These are phyloP conservation scores for Scrobipalpa atriplicella DNA, from an alignment of 2,888 invertebrate genomes.

Conservation along the genomic window DNA sequence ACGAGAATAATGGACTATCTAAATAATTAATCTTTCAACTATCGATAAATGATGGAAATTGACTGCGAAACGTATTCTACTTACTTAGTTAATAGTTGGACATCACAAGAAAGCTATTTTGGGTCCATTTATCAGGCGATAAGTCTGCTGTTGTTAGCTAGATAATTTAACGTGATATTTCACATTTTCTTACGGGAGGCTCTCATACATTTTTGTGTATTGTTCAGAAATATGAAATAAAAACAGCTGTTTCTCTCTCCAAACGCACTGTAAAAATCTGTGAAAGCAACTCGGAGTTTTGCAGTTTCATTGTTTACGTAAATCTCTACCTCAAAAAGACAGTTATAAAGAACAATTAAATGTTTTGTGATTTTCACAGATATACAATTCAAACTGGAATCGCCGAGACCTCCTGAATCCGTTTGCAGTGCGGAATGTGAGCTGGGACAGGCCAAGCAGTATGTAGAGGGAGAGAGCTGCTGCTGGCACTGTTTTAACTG, in stretches of 20 bases:
- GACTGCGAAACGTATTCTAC: neutral
- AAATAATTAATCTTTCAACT: neutral
- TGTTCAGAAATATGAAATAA: too few species aligned
- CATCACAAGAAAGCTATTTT: neutral
- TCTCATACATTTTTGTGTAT: too few species aligned
- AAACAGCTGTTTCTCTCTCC: too few species aligned
- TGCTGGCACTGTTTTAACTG: slow-evolving; percentile 96
- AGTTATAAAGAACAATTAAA: too few species aligned
- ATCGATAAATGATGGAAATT: neutral
- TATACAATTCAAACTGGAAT: slow-evolving; percentile 91
- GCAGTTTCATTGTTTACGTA: too few species aligned
- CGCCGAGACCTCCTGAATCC: slow-evolving; percentile 91
- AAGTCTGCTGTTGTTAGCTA: neutral
- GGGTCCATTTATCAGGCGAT: neutral
- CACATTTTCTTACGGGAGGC: too few species aligned
- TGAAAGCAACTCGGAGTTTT: too few species aligned
- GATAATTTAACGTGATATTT: too few species aligned
- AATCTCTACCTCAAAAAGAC: too few species aligned
- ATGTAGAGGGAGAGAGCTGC: slow-evolving; percentile 93
- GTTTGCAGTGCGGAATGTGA: slow-evolving; percentile 93
- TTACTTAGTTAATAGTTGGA: neutral
- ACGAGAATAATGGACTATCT: neutral
- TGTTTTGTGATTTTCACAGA: slow-evolving; percentile 70
- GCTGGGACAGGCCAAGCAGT: slow-evolving; percentile 92
- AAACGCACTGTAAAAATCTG: too few species aligned